Evolutionary conservation across 2,888 invertebrate species (phyloP).

Genomic region (Phalera bucephala): DNA sequence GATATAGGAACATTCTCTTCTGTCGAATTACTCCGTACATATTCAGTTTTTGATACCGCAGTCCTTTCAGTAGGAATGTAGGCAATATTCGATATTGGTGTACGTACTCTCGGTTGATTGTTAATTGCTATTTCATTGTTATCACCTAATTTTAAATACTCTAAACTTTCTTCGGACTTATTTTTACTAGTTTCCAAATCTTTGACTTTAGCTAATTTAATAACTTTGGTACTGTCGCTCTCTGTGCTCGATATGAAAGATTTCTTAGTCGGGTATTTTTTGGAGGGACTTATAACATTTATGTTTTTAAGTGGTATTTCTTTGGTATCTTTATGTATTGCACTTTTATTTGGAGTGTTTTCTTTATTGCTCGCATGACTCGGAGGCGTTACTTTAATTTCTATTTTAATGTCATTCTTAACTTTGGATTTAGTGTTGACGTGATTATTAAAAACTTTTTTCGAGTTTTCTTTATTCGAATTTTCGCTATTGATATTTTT

Average conservation of each 20-base stretch:
- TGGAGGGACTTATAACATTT: slow-evolving; percentile 74
- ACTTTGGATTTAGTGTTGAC: slow-evolving; percentile 27
- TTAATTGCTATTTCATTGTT: slow-evolving; percentile 76
- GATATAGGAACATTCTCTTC: slow-evolving; percentile 60
- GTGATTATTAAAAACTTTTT: slow-evolving; percentile 42
- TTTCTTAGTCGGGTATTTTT: slow-evolving; percentile 75
- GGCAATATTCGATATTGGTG: slow-evolving; percentile 73
- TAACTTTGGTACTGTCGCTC: slow-evolving; percentile 63
- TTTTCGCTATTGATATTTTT: slow-evolving; percentile 58
- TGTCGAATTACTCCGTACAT: slow-evolving; percentile 65
- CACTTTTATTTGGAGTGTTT: slow-evolving; percentile 61
- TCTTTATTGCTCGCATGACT: slow-evolving; percentile 57
- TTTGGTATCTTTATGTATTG: slow-evolving; percentile 77
- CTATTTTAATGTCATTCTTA: slow-evolving; percentile 38
- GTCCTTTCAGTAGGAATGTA: slow-evolving; percentile 69
- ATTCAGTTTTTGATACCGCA: slow-evolving; percentile 53
- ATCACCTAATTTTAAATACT: slow-evolving; percentile 70
- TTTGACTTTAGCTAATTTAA: slow-evolving; percentile 75
- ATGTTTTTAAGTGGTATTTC: slow-evolving; percentile 68
- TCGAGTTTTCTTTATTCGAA: slow-evolving; percentile 46
- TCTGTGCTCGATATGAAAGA: slow-evolving; percentile 67
- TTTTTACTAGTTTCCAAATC: slow-evolving; percentile 73
- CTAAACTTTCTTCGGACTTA: slow-evolving; percentile 70
- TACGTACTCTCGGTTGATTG: slow-evolving; percentile 75
- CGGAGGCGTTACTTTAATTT: slow-evolving; percentile 45